Evolutionary conservation across 2,113 vertebrate species (phyloP).

Genomic region (Chloropsis cyanopogon): DNA sequence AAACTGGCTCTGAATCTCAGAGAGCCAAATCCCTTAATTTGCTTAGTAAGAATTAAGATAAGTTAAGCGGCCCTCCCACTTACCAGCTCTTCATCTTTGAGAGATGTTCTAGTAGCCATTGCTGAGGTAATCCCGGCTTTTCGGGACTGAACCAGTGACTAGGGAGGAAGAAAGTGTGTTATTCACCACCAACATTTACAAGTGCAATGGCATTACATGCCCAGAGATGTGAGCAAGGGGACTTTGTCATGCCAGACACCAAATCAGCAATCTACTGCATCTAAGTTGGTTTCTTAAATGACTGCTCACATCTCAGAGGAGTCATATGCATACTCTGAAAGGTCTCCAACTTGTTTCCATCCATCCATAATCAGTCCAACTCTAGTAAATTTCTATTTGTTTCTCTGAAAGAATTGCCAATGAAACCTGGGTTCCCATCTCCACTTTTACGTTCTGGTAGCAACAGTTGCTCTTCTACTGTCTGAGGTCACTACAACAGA

Average conservation of each 20-base stretch:
- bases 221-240: neutral
- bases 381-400: neutral
- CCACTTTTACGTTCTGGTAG: neutral
- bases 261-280: neutral
- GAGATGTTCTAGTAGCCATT: constrained; percentile 93
- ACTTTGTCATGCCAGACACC: neutral
- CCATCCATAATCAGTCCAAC: neutral
- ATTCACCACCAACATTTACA: neutral
- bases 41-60: neutral
- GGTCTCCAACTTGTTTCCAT: neutral
- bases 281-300: neutral
- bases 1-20: neutral
- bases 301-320: neutral
- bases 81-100: constrained; percentile 98
- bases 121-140: constrained; percentile 95
- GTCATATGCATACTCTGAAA: neutral
- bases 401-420: neutral
- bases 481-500: neutral
- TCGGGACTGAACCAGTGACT: constrained; percentile 96
- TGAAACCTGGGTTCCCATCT: neutral
- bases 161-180: constrained; percentile 28
- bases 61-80: constrained; percentile 55
- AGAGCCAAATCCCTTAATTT: neutral
- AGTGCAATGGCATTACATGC: neutral
- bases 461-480: neutral